Evolutionary conservation across 2,888 invertebrate genomes (phyloP).

Genomic region (Mythimna lalbum): DNA sequence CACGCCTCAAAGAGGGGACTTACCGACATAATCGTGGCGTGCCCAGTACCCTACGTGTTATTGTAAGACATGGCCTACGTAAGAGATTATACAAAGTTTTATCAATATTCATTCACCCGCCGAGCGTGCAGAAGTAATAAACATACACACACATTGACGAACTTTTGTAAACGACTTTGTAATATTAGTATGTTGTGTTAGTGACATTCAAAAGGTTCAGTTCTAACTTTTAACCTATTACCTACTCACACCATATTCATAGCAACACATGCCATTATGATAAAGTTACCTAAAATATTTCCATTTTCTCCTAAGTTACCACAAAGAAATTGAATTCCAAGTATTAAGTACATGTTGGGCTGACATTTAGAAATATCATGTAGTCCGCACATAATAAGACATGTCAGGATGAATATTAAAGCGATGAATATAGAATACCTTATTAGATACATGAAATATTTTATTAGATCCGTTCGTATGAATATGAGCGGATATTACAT

Average conservation of each 20-base stretch:
- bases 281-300: constrained; percentile 2
- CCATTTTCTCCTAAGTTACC: not conserved
- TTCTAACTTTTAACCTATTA: not conserved
- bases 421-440: constrained; percentile 31
- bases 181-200: no score
- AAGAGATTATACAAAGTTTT: no score
- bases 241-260: not conserved
- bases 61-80: no score
- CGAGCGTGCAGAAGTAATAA: no score
- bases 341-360: constrained; percentile 9
- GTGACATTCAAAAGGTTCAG: not conserved
- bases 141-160: no score
- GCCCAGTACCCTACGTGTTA: no score
- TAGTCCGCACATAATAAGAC: constrained; percentile 5
- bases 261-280: not conserved
- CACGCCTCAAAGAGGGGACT: no score
- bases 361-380: constrained; percentile 25
- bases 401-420: constrained; percentile 23
- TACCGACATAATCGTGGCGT: no score
- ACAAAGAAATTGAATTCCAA: constrained; percentile 3
- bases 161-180: no score
- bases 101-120: no score
- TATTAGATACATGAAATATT: constrained; percentile 14
- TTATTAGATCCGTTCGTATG: constrained; percentile 23
- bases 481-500: constrained; percentile 28